A percentile compares a stretch with the other conserved stretches of the same genome.
Conservation (phyloP, 2,113 vertebrate species). For the Calidris pygmaea region DNA sequence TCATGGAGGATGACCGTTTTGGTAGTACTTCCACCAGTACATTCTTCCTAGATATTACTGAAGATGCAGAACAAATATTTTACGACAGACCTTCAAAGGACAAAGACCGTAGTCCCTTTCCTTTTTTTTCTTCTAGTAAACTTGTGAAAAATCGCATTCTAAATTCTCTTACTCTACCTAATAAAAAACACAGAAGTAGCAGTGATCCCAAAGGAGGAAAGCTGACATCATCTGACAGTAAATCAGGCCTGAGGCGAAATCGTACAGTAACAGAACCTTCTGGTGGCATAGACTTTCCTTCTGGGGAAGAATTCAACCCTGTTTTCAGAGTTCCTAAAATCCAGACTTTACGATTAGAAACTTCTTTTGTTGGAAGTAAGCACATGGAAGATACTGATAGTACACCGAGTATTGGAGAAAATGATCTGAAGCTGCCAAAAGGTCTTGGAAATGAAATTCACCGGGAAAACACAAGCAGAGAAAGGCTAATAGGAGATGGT, state of each 20-base stretch:
- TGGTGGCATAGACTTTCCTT: conserved; percentile 76
- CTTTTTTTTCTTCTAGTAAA: conserved; percentile 89
- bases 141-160: conserved; percentile 92
- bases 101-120: conserved; percentile 89
- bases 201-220: conserved; percentile 90
- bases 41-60: conserved; percentile 83
- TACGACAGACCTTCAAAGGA: conserved; percentile 89
- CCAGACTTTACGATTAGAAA: conserved; percentile 89
- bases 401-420: conserved; percentile 80
- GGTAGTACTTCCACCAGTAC: conserved; percentile 81
- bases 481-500: conserved; percentile 87
- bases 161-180: conserved; percentile 91
- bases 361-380: conserved; percentile 88
- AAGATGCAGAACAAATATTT: conserved; percentile 83
- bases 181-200: conserved; percentile 94
- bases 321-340: conserved; percentile 87
- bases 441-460: conserved; percentile 78
- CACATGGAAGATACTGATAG: conserved; percentile 81
- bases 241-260: conserved; percentile 82
- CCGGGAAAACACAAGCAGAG: conserved; percentile 88
- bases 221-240: conserved; percentile 78
- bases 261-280: conserved; percentile 93
- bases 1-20: conserved; percentile 91
- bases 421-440: conserved; percentile 79
- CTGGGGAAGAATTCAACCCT: conserved; percentile 84